Percentiles rank a stretch among this genome's conserved stretches.
Evolutionary conservation across 2,113 vertebrate genomes (phyloP).

Genomic region (Sula dactylatra): DNA sequence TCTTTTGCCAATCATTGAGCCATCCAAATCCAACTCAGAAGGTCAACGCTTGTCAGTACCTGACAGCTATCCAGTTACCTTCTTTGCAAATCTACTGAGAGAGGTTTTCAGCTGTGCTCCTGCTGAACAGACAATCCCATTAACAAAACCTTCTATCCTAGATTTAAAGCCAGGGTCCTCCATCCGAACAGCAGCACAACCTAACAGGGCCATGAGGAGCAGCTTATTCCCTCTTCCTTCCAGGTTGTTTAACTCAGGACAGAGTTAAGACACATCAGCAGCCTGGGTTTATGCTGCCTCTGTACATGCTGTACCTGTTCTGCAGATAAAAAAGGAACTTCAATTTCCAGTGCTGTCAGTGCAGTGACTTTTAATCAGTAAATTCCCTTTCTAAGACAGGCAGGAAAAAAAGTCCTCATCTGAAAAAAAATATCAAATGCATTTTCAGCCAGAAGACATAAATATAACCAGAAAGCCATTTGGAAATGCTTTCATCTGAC

Average conservation of each 20-base stretch:
- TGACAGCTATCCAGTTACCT: background rate
- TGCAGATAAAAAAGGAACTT: slow-evolving; percentile 52
- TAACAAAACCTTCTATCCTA: background rate
- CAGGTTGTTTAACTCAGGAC: background rate
- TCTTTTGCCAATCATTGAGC: background rate
- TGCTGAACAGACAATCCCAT: background rate
- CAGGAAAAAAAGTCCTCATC: slow-evolving; percentile 12
- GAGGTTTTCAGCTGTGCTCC: background rate
- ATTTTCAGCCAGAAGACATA: slow-evolving; percentile 66
- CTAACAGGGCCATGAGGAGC: background rate
- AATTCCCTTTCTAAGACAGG: slow-evolving; percentile 49
- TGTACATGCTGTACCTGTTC: slow-evolving; percentile 41
- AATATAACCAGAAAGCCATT: slow-evolving; percentile 70
- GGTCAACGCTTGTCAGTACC: background rate
- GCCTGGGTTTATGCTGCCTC: background rate
- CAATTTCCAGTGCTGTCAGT: slow-evolving; percentile 57
- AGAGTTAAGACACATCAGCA: slow-evolving; percentile 1
- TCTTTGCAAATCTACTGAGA: background rate
- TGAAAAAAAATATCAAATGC: slow-evolving; percentile 63
- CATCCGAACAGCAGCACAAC: fast-evolving
- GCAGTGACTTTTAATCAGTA: slow-evolving; percentile 61
- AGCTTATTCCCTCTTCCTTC: background rate
- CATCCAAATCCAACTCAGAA: background rate
- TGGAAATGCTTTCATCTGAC: slow-evolving; percentile 71
- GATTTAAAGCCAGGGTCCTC: background rate